These are phyloP conservation scores for Chironomus striatipennis DNA, from an alignment of 1,140 invertebrate genomes.

Conservation along the genomic window DNA sequence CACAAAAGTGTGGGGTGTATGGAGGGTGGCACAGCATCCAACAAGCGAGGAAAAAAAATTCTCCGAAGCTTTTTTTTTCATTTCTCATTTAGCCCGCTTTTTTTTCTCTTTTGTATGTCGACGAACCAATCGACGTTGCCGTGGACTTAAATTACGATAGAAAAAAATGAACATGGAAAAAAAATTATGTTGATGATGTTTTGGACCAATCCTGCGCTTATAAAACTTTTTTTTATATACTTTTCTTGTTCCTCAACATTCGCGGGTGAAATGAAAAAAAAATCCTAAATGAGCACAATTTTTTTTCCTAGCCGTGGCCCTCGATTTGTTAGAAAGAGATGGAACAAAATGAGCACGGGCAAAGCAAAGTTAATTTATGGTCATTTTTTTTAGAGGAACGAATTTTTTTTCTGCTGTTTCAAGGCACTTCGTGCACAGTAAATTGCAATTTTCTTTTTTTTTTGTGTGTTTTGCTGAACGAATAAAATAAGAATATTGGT, in stretches of 20 bases:
- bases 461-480: no score
- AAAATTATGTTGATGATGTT: constrained; percentile 9
- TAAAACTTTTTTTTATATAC: not conserved
- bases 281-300: no score
- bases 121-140: constrained; percentile 8
- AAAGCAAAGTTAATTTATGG: not conserved
- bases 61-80: not conserved
- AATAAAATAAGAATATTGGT: not conserved
- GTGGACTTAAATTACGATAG: constrained; percentile 12
- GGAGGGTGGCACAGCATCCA: not conserved
- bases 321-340: no score
- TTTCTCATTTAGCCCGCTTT: not conserved
- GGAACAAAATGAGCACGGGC: no score
- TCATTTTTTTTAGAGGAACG: not conserved
- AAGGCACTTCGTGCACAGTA: no score
- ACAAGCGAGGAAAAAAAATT: not conserved
- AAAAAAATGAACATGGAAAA: not conserved
- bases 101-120: not conserved
- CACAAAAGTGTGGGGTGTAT: no score
- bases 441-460: no score
- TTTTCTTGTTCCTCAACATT: not conserved
- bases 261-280: no score
- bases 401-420: not conserved
- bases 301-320: no score
- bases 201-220: constrained; percentile 10